phyloP scores from a whole-genome alignment of 2,113 vertebrate genomes.

The Cynopterus brachyotis region DNA sequence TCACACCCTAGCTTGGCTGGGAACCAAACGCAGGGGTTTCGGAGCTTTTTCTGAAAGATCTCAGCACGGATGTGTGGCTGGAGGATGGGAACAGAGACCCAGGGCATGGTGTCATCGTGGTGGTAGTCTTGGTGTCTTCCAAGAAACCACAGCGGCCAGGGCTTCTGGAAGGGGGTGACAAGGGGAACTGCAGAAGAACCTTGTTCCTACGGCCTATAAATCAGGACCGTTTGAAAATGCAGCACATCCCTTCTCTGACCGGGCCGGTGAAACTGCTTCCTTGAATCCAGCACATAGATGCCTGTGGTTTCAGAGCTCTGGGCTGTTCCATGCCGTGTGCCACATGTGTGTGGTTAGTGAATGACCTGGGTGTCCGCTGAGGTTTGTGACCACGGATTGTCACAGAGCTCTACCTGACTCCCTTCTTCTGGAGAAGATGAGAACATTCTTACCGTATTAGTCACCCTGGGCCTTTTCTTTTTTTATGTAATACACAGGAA shows the following conservation, averaged over 20 bases:
- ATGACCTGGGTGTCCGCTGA: conserved; percentile 53
- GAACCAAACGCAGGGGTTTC: not conserved
- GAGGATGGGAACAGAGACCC: not conserved
- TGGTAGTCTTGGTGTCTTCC: not conserved
- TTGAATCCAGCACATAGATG: conserved; percentile 56
- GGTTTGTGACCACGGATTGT: not conserved
- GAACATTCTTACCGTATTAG: conserved; percentile 56
- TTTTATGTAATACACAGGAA: conserved; percentile 27
- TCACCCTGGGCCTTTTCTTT: not conserved
- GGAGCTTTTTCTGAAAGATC: not conserved
- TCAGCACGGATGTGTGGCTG: not conserved
- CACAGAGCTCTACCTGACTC: conserved; percentile 58
- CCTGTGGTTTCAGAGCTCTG: conserved; percentile 66
- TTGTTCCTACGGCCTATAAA: conserved; percentile 62
- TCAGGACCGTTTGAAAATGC: conserved; percentile 47
- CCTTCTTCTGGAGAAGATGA: conserved; percentile 49
- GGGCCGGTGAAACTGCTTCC: conserved; percentile 39
- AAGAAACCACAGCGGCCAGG: not conserved
- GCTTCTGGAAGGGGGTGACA: not conserved
- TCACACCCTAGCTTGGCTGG: not conserved
- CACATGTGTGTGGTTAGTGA: conserved; percentile 57
- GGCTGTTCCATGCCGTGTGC: conserved; percentile 42
- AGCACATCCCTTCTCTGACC: conserved; percentile 62
- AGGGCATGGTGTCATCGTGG: no score
- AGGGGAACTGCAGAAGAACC: not conserved